Conservation (phyloP, 2,113 vertebrate species). For the Capreolus pygargus region DNA sequence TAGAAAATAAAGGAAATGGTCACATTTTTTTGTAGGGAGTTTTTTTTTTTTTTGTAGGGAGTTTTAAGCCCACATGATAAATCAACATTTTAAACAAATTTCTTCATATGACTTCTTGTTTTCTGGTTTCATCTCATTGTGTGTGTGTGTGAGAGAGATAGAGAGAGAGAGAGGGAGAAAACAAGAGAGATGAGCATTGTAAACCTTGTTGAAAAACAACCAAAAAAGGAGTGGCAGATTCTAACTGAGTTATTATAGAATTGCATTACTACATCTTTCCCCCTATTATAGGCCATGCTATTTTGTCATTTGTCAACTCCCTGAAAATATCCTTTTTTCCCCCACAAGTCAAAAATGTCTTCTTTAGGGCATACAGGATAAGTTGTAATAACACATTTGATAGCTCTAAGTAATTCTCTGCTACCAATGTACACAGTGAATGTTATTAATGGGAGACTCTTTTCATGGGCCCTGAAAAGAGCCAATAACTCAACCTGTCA, state of each 20-base stretch:
- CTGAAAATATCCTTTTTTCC: not conserved
- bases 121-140: not conserved
- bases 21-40: not conserved
- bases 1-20: conserved; percentile 3
- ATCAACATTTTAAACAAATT: conserved; percentile 17
- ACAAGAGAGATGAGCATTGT: not conserved
- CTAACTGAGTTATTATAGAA: conserved; percentile 35
- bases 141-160: not conserved
- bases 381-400: conserved; percentile 47
- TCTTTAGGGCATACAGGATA: conserved; percentile 43
- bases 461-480: conserved; percentile 36
- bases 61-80: not conserved
- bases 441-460: conserved; percentile 52
- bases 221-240: not conserved
- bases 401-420: conserved; percentile 55
- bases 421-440: conserved; percentile 14
- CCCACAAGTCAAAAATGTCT: conserved; percentile 44
- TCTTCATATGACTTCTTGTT: not conserved
- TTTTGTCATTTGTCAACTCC: conserved; percentile 31
- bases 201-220: not conserved
- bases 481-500: conserved; percentile 61
- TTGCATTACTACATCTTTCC: not conserved
- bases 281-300: not conserved
- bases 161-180: not conserved
- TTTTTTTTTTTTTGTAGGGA: not conserved